Conservation (phyloP, 2,888 invertebrate species). For the Tiliacea aurago region DNA sequence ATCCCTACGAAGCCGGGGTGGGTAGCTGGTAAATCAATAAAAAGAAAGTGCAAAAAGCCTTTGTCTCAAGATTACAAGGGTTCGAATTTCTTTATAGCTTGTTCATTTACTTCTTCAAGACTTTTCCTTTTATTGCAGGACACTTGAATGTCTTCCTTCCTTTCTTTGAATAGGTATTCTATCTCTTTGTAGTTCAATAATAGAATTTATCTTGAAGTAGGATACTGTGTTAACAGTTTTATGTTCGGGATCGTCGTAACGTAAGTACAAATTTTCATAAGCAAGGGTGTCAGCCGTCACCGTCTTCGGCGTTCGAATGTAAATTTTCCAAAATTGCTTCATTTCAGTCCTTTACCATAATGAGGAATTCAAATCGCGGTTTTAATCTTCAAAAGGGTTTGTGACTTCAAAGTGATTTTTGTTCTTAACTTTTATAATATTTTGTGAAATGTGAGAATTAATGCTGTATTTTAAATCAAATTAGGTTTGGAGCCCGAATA, state of each 20-base stretch:
- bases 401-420: constrained; percentile 9
- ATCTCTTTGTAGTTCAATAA: constrained; percentile 50
- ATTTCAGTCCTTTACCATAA: constrained; percentile 77
- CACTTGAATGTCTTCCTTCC: constrained; percentile 36
- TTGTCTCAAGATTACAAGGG: constrained; percentile 31
- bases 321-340: constrained; percentile 73
- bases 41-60: constrained; percentile 8
- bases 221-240: constrained; percentile 59
- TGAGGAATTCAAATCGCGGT: constrained; percentile 72
- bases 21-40: constrained; percentile 15
- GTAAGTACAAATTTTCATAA: constrained; percentile 76
- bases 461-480: constrained; percentile 1
- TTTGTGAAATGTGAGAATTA: background rate
- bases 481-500: background rate
- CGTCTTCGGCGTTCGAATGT: constrained; percentile 73
- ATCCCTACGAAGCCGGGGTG: no score
- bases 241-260: constrained; percentile 60
- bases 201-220: constrained; percentile 52
- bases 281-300: constrained; percentile 72
- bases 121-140: constrained; percentile 46
- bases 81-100: constrained; percentile 40
- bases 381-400: constrained; percentile 49
- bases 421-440: constrained; percentile 29
- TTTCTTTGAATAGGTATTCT: constrained; percentile 32
- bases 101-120: constrained; percentile 47